phyloP scores from a whole-genome alignment of 2,113 vertebrate species.

The Gallinago paraguaiae region DNA sequence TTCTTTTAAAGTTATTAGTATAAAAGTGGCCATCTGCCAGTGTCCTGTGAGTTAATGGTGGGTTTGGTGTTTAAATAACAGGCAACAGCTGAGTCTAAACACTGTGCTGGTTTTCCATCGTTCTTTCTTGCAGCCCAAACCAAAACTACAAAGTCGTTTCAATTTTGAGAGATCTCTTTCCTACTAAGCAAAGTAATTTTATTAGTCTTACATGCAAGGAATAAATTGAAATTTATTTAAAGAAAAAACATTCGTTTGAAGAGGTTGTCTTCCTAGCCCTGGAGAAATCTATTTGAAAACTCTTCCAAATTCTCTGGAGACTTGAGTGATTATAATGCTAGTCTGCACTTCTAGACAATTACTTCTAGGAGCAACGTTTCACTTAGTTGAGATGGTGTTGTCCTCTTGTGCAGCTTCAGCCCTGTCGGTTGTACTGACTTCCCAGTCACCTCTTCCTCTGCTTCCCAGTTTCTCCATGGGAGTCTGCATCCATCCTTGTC shows the following conservation, averaged over 20 bases:
- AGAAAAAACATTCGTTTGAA: neutral
- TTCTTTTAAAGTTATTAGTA: neutral
- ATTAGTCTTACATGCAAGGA: neutral
- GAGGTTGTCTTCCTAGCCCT: neutral
- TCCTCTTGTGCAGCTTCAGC: neutral
- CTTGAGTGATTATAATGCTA: neutral
- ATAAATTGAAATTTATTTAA: neutral
- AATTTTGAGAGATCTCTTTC: neutral
- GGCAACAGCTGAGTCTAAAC: neutral
- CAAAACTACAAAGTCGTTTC: neutral
- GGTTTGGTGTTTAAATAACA: neutral
- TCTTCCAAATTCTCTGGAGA: neutral
- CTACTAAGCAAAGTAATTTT: neutral
- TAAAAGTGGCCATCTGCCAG: neutral
- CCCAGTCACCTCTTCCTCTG: neutral
- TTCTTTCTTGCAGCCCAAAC: neutral
- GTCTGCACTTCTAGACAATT: neutral
- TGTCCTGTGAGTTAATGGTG: neutral
- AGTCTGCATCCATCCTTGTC: neutral
- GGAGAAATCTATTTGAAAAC: neutral
- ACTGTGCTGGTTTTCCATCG: neutral
- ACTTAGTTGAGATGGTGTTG: neutral
- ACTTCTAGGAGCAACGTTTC: neutral
- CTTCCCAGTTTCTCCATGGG: neutral
- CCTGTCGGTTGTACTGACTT: neutral